These are phyloP conservation scores for Didymodactylos carnosus DNA, from an alignment of 2,888 invertebrate genomes.

Conservation along the genomic window DNA sequence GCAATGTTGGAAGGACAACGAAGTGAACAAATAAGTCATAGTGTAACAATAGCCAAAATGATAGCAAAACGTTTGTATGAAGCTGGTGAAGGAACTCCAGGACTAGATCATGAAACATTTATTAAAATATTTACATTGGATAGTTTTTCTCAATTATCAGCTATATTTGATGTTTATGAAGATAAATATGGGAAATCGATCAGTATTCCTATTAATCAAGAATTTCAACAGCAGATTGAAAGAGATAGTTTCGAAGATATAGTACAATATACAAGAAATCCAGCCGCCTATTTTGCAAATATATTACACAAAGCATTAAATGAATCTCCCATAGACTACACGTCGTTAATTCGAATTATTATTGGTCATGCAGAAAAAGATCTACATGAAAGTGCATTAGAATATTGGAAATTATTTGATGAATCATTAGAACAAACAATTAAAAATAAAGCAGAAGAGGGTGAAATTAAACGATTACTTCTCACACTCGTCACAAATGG, in stretches of 20 bases:
- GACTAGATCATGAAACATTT: background rate
- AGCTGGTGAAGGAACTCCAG: background rate
- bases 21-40: background rate
- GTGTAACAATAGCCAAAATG: background rate
- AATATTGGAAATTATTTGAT: background rate
- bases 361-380: background rate
- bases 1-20: background rate
- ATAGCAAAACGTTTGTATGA: background rate
- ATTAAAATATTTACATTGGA: background rate
- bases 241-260: background rate
- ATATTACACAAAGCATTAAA: background rate
- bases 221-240: background rate
- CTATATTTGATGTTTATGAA: background rate
- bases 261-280: background rate
- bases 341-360: background rate
- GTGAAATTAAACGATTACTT: background rate
- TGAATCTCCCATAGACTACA: background rate
- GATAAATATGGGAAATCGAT: background rate
- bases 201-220: background rate
- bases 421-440: background rate
- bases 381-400: background rate
- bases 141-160: background rate
- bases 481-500: background rate
- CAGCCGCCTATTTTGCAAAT: background rate
- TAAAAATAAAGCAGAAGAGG: background rate